Percentiles rank a stretch among this genome's conserved stretches.
Evolutionary conservation across 2,113 vertebrate genomes (phyloP).

Genomic region (Myodes glareolus): DNA sequence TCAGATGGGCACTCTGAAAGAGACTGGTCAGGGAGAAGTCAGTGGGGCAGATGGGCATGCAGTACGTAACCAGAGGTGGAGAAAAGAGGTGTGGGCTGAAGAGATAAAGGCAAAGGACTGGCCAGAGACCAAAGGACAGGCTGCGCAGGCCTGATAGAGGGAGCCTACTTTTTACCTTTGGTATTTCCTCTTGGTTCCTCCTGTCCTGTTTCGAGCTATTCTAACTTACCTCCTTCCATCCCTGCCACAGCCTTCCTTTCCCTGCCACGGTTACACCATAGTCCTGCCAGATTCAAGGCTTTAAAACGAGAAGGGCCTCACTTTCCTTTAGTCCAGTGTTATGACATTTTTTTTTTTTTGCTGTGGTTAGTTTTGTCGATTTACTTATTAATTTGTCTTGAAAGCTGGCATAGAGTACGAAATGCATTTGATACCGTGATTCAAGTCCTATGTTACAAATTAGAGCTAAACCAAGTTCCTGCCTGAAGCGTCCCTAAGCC

Average conservation of each 20-base stretch:
- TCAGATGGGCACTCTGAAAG: too few species aligned
- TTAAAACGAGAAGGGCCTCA: neutral
- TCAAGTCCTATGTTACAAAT: neutral
- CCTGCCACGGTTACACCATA: neutral
- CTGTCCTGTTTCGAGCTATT: neutral
- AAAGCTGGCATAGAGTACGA: neutral
- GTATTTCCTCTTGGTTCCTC: neutral
- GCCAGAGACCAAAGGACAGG: neutral
- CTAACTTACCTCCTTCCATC: neutral
- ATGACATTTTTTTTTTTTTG: neutral
- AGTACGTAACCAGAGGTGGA: neutral
- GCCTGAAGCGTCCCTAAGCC: conserved; percentile 1
- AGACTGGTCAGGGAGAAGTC: neutral
- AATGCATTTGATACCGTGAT: neutral
- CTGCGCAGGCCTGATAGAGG: too few species aligned
- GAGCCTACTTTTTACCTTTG: neutral
- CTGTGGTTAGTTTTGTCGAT: neutral
- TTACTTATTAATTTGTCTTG: neutral
- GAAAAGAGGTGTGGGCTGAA: neutral
- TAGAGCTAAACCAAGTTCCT: conserved; percentile 12
- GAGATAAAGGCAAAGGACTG: neutral
- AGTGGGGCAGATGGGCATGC: neutral
- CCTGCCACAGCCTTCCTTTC: too few species aligned
- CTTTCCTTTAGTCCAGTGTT: neutral
- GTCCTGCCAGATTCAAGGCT: neutral